phyloP scores from a whole-genome alignment of 2,888 invertebrate genomes.

The Ophion ellenae region DNA sequence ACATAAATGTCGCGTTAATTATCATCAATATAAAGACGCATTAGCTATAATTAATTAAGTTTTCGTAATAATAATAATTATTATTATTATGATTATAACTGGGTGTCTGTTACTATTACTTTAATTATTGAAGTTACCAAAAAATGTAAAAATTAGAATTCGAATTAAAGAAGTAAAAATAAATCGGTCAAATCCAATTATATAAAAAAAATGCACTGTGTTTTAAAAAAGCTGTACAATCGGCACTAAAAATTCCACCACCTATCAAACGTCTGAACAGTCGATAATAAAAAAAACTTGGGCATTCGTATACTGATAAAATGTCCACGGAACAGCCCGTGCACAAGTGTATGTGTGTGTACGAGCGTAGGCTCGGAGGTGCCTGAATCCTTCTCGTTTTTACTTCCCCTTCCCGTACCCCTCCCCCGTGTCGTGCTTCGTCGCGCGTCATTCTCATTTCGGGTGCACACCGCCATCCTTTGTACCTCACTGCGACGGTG shows the following conservation, averaged over 20 bases:
- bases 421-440: slow-evolving; percentile 29
- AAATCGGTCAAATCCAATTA: no score
- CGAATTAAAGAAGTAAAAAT: no score
- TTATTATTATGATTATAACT: no score
- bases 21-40: no score
- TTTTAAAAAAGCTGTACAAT: no score
- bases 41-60: no score
- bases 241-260: neutral
- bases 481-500: slow-evolving; percentile 44
- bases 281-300: neutral
- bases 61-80: no score
- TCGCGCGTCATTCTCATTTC: slow-evolving; percentile 46
- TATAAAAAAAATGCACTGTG: neutral
- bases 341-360: slow-evolving; percentile 17
- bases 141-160: no score
- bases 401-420: slow-evolving; percentile 7
- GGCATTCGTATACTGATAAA: neutral
- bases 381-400: slow-evolving; percentile 30
- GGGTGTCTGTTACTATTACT: no score
- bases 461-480: slow-evolving; percentile 30
- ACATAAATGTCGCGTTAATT: no score
- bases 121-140: no score
- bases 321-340: slow-evolving; percentile 9
- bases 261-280: neutral
- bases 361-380: slow-evolving; percentile 22